Evolutionary conservation across 2,888 invertebrate genomes (phyloP), one percentile per base, ranked within the genome.

Genomic region (Loripinus fragilis): DNA sequence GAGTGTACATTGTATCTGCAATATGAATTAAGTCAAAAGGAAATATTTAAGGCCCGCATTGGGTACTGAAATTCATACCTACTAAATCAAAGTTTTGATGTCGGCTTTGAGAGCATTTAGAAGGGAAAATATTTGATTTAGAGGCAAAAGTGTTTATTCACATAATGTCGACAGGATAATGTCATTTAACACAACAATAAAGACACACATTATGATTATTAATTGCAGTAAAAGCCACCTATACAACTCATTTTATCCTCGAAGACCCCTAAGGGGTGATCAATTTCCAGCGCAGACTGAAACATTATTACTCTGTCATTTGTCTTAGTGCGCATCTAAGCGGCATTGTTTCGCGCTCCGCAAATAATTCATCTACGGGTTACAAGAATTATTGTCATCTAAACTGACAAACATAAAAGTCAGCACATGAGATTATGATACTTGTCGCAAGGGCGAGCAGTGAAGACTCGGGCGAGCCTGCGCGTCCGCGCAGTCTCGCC

Each of bases 331-430:
- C 52, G 12, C 52, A 52, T 7, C 12, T 52, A 52, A 52, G 20
- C 23, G 25, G n/a, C 25, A 20, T 52, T 12, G 12, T 25, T 52
- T 52, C 52, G 25, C 52, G 25, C 52, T 52, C 25, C 25, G n/a
- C n/a, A 25, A 52, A 52, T 20, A 20, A 52, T 25, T 12, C 52
- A 52, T 52, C 52, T n/a, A 52, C 52, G n/a, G 83, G 80, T 83
- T 83, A 80, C 80, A 83, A 83, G 77, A 41, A 76, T 83, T 80
- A 83, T 83, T 83, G 80, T 74, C 75, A 83, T n/a, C n/a, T 74
- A 83, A 80, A 83, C 78, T 83, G 83, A 83, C 5, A 38, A 38
- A 38, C 38, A 38, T 38, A 38, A 38, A n/a, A n/a, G n/a, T n/a
- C n/a, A n/a, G n/a, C n/a, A n/a, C n/a, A n/a, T n/a, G n/a, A n/a